phyloP scores from a whole-genome alignment of 2,888 invertebrate species.

The Gasteruption jaculator region DNA sequence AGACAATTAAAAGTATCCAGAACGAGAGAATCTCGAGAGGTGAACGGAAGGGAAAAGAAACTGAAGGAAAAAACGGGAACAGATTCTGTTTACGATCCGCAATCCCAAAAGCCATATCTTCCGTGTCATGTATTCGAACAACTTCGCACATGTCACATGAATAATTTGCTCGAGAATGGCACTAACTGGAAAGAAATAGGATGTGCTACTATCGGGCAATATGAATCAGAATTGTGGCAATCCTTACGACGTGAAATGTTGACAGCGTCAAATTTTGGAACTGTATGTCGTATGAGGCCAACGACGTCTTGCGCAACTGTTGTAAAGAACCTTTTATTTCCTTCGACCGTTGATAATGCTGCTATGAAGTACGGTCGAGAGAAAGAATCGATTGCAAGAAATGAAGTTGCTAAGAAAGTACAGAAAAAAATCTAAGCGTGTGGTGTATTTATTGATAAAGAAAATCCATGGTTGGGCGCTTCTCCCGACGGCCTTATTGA shows the following conservation, averaged over 20 bases:
- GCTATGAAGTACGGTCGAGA: conserved; percentile 9
- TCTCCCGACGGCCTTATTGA: conserved; percentile 24
- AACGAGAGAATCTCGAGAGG: neutral
- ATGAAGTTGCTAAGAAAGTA: conserved; percentile 8
- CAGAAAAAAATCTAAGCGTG: conserved; percentile 6
- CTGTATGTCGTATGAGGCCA: conserved; percentile 16
- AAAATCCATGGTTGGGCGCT: conserved; percentile 19
- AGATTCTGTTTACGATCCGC: conserved; percentile 16
- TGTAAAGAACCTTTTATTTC: too few relatives aligned
- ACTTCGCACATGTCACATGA: conserved; percentile 5
- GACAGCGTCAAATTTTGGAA: conserved; percentile 22
- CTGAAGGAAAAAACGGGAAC: neutral
- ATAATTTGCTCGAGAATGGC: conserved; percentile 4
- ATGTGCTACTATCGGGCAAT: too few relatives aligned
- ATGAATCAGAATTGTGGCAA: conserved; percentile 16
- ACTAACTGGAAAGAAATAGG: neutral
- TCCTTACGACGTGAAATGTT: conserved; percentile 11
- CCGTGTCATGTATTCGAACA: conserved; percentile 5
- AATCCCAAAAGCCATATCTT: conserved; percentile 16
- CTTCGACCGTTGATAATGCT: too few relatives aligned
- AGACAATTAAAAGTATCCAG: neutral
- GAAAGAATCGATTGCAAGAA: conserved; percentile 8
- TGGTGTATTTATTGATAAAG: conserved; percentile 22
- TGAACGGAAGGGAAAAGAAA: neutral
- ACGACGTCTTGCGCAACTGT: too few relatives aligned